phyloP scores from a whole-genome alignment of 2,797 vertebrate genomes.

The Characodon lateralis region DNA sequence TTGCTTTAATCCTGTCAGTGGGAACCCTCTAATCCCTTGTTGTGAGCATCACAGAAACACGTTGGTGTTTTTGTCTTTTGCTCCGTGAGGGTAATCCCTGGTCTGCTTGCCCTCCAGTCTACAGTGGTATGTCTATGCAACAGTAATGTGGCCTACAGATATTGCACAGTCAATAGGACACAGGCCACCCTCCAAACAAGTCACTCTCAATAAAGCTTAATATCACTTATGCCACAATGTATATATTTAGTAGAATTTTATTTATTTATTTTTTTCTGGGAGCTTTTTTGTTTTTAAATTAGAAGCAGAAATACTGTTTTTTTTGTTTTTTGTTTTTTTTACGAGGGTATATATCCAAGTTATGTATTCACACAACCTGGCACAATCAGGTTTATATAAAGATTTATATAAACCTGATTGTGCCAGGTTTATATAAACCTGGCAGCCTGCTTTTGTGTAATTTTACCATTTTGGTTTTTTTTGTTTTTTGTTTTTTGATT shows the following conservation, averaged over 20 bases:
- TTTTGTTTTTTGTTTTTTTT: no score
- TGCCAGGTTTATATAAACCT: no score
- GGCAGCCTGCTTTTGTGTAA: no score
- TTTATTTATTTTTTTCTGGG: no score
- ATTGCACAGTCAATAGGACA: constrained; percentile 17
- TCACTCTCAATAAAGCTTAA: neutral
- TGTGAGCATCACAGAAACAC: constrained; percentile 70
- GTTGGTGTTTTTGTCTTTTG: constrained; percentile 70
- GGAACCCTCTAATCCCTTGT: constrained; percentile 75
- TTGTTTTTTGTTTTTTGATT: no score
- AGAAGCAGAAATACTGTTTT: no score
- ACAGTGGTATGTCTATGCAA: constrained; percentile 35
- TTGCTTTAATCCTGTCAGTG: constrained; percentile 79
- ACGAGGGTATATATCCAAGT: no score
- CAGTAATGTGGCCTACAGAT: constrained; percentile 16
- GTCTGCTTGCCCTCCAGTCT: constrained; percentile 48
- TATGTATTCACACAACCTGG: no score
- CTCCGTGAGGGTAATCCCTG: constrained; percentile 63
- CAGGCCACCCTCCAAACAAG: neutral
- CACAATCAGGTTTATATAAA: no score
- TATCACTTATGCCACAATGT: neutral
- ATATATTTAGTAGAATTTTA: neutral
- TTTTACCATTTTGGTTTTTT: no score
- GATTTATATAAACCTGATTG: no score
- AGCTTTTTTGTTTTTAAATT: no score